Base-by-base conservation (phyloP, 2,113 vertebrate genomes). In the Embiotoca jacksoni region DNA sequence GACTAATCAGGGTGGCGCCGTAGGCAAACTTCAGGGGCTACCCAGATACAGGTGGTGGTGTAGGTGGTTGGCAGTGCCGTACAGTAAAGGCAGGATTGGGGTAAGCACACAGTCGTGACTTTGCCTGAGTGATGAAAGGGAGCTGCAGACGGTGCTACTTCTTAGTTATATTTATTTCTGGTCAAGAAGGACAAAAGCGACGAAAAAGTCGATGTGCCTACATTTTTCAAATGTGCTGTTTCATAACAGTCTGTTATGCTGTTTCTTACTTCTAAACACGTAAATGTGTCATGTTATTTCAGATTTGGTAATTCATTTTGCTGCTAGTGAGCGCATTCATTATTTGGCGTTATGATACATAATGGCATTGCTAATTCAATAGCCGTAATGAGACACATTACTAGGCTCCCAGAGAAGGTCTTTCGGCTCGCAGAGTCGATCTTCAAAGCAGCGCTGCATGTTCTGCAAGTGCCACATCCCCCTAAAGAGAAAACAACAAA, bases 31-130 rank as follows among this genome's bases (percentile, higher is more conserved):
- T 81, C 59, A 72, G 70, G 64, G 61, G 57, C 54, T 59, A 56
- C 58, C 72, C 58, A 75, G 68, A 69, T 77, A 77, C 65, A 82
- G 85, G 82, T 80, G 74, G 68, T 67, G 65, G 67, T 74, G 76
- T 66, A 75, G 76, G 81, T 72, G 80, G 62, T 52, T 76, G 65
- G 60, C 62, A 57, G 8, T 33, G 56, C 47, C 33, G 31, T 53
- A 56, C 37, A 80, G 61, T 62, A 66, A 83, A 70, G 53, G 46
- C 56, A 77, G 58, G 23, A 53, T 7, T 50, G 54, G 58, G 41
- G 13, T 61, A 41, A 80, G 56, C 35, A 41, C 63, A 67, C 36
- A 50, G 50, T 56, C 33, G 39, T 79, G 62, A 78, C 58, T 72
- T 31, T 7, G 14, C 37, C 44, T 41, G 37, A 79, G 15, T 41